Evolutionary conservation across 37 sponge, comb jelly and placozoan species (phyloP), one percentile per base, ranked within the genome.

Genomic region (Axinella damicornis): DNA sequence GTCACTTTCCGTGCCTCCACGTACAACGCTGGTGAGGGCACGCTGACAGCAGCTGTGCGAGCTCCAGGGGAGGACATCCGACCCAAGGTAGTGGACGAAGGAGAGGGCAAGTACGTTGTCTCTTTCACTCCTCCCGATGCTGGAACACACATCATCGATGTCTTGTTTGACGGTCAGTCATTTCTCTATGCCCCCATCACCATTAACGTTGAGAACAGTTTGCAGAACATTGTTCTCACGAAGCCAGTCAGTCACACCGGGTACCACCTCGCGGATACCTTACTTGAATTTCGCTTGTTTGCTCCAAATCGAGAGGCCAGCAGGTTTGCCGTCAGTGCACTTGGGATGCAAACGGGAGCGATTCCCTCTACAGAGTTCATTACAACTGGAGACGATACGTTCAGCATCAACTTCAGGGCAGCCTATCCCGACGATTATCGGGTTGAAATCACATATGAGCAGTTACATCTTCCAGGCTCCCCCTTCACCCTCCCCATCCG

Each of bases 341-440:
- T 73, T 18, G 89, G 89, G 17, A 75, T 22, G 4, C 65, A 81
- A 61, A 80, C 76, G 18, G 81, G 76, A 27, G 72, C 88, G 17
- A 61, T 57, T 2, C 87, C 91, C 6, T 41, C 75, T 18, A 20
- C 81, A 0, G 57, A 57, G 21, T 40, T 79, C 21, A 22, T 54
- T 1, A 58, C 55, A 14, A 52, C 67, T 30, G 81, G 81, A n/a
- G 85, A 87, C 19, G 92, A 85, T 12, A 65, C 37, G 4, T 87
- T 81, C 77, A 80, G 32, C 2, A 53, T 94, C 25, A 64, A 76
- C 19, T 65, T 90, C 63, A 69, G 62, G 20, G 87, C 91, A 24
- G 5, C 69, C 21, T 28, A 74, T 35, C 69, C 83, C 2, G 95
- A 94, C 60, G 85, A 91, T 37, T 94, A 90, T 55, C 53, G 67